Evolutionary conservation across 2,113 vertebrate genomes (phyloP).

Genomic region (Eclectus roratus): DNA sequence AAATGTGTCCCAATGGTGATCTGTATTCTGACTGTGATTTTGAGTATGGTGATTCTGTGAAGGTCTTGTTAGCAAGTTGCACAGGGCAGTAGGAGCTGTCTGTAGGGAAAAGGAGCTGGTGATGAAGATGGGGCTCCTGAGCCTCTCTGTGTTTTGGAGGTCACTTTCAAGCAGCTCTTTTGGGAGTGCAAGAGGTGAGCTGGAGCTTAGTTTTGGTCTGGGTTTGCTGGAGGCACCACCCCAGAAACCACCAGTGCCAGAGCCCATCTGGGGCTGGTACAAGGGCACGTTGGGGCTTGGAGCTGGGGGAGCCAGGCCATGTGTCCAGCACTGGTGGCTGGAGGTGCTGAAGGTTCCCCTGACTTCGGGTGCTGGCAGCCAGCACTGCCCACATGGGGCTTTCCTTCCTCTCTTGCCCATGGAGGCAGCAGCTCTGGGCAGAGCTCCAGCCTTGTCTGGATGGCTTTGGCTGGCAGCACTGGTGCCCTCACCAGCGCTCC

Average conservation of each 20-base stretch:
- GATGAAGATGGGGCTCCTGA: not conserved
- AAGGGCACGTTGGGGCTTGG: not conserved
- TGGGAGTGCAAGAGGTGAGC: not conserved
- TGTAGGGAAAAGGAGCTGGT: not conserved
- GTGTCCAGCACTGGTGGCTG: not conserved
- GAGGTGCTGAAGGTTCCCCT: not conserved
- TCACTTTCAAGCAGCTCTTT: not conserved
- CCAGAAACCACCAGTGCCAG: not conserved
- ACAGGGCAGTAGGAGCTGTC: not conserved
- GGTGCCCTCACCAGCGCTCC: not conserved
- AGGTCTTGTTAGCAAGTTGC: not conserved
- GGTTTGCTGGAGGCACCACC: not conserved
- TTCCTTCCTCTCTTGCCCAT: not conserved
- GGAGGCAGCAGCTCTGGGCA: not conserved
- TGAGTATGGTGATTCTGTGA: not conserved
- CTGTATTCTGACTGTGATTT: fast-evolving
- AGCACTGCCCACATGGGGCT: fast-evolving
- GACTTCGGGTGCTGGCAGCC: fast-evolving
- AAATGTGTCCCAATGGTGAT: not conserved
- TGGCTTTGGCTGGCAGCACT: not conserved
- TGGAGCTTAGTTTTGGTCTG: not conserved
- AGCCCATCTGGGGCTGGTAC: not conserved
- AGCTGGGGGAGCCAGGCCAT: not conserved
- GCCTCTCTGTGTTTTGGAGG: not conserved
- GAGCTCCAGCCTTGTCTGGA: not conserved